These are phyloP conservation scores for Daktulosphaira vitifoliae DNA, from an alignment of 1,140 invertebrate genomes.

Conservation along the genomic window DNA sequence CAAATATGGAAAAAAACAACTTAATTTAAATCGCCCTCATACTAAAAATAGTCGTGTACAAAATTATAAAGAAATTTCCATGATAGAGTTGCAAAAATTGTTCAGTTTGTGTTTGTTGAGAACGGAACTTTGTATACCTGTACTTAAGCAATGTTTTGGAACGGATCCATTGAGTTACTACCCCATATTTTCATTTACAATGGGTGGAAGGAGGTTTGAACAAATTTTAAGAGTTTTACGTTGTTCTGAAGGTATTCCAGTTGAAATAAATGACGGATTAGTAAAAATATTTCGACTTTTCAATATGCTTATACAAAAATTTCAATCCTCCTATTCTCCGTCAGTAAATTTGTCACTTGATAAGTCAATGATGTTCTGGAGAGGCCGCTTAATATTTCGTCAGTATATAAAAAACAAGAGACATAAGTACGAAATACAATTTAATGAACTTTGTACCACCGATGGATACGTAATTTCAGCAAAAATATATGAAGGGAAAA, in stretches of 20 bases:
- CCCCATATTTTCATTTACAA: conserved; percentile 1
- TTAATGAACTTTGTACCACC: conserved; percentile 39
- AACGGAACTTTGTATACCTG: conserved; percentile 10
- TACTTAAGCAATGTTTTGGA: not conserved
- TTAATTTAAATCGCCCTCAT: not conserved
- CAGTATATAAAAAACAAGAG: conserved; percentile 41
- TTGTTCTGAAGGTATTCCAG: not conserved
- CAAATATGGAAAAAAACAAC: not conserved
- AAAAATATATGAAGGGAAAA: conserved; percentile 29
- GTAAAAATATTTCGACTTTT: not conserved
- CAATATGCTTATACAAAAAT: conserved; percentile 6
- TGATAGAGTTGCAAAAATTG: conserved; percentile 2
- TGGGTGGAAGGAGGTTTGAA: conserved; percentile 10
- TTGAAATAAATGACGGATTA: not conserved
- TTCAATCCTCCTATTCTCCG: conserved; percentile 17
- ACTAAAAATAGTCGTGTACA: conserved; percentile 4
- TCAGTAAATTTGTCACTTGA: conserved; percentile 37
- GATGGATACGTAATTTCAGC: conserved; percentile 27
- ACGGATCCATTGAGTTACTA: not conserved
- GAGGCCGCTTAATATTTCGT: conserved; percentile 41
- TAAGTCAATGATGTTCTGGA: conserved; percentile 40
- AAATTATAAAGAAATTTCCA: conserved; percentile 2
- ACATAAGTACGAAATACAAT: conserved; percentile 41
- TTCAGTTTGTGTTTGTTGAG: conserved; percentile 12
- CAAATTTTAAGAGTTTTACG: not conserved